phyloP scores from a whole-genome alignment of 2,113 vertebrate species.

The Rattus norvegicus region GRCr8 NC_086022.1:169531501-169532000 shows the following conservation, averaged over 20 bases:
- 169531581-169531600: background rate
- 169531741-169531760: background rate
- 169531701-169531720: background rate
- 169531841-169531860: background rate
- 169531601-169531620: background rate
- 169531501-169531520: background rate
- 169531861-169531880: background rate
- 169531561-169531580: background rate
- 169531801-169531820: background rate
- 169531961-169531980: background rate
- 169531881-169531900: background rate
- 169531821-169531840: background rate
- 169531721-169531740: background rate
- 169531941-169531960: background rate
- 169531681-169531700: background rate
- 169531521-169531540: background rate
- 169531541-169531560: background rate
- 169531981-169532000: background rate
- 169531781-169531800: background rate
- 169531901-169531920: background rate
- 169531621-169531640: background rate
- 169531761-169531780: background rate
- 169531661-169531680: fast-evolving
- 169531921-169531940: background rate
- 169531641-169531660: background rate